Evolutionary conservation across 1,140 invertebrate species (phyloP).

Genomic region (Teleogryllus occipitalis): DNA sequence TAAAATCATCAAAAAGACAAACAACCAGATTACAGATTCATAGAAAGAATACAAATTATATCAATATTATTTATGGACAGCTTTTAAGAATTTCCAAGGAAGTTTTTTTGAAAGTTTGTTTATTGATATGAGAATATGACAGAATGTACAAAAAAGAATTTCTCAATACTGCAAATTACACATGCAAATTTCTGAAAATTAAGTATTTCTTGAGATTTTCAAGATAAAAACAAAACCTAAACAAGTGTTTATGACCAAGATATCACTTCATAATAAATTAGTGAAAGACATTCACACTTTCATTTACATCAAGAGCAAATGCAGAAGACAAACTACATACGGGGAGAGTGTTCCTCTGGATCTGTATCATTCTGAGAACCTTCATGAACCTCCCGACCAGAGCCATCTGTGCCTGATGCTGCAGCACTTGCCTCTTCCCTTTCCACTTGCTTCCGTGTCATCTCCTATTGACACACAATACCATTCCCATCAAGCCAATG

Average conservation of each 20-base stretch:
- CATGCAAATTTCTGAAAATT: too few species aligned
- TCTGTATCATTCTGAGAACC: constrained; percentile 39
- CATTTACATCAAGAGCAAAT: too few species aligned
- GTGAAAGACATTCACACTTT: too few species aligned
- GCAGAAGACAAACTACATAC: constrained; percentile 26
- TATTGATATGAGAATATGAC: background rate
- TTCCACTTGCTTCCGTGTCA: constrained; percentile 54
- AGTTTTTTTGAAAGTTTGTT: background rate
- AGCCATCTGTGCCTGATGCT: constrained; percentile 2
- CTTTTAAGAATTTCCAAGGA: too few species aligned
- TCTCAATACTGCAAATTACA: background rate
- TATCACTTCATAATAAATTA: too few species aligned
- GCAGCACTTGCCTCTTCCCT: constrained; percentile 41
- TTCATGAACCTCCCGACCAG: constrained; percentile 21
- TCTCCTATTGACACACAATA: constrained; percentile 39
- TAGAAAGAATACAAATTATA: too few species aligned
- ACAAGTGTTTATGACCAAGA: too few species aligned
- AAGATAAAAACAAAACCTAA: too few species aligned
- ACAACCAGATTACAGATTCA: background rate
- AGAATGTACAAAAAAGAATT: background rate
- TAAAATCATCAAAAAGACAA: background rate
- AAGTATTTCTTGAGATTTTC: too few species aligned
- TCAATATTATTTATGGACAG: too few species aligned
- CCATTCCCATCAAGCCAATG: too few species aligned
- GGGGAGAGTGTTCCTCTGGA: constrained; percentile 40